Evolutionary conservation across 2,797 vertebrate genomes (phyloP).

Genomic region (Carcharodon carcharias): DNA sequence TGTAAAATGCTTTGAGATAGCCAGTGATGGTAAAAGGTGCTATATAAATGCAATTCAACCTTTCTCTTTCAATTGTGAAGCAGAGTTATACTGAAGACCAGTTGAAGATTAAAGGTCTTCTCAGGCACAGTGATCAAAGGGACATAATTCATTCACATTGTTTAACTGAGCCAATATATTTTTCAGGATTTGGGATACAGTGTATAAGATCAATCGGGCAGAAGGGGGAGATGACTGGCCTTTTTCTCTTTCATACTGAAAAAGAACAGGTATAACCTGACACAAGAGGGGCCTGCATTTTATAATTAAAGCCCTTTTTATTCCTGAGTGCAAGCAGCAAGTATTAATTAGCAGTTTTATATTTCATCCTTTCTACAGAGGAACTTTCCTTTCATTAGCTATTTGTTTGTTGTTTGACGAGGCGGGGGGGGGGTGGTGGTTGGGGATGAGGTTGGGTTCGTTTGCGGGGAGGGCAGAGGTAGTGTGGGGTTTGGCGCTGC

Average conservation of each 20-base stretch:
- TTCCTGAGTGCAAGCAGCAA: not conserved
- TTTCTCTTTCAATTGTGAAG: not conserved
- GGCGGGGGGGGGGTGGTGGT: not conserved
- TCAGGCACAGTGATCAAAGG: not conserved
- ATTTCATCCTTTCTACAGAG: not conserved
- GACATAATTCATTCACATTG: not conserved
- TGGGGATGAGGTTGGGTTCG: not conserved
- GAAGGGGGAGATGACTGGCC: not conserved
- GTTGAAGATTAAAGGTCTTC: not conserved
- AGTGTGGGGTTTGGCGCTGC: not conserved
- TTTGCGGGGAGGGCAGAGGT: not conserved
- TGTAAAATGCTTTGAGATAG: not conserved
- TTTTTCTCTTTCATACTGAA: not conserved
- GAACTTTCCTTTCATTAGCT: not conserved
- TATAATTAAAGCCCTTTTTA: not conserved
- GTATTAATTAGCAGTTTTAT: conserved; percentile 19
- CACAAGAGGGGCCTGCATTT: not conserved
- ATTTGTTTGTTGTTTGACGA: conserved; percentile 4
- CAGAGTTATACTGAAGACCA: not conserved
- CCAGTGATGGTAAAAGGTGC: not conserved
- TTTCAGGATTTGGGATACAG: not conserved
- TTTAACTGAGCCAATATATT: not conserved
- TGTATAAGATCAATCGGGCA: not conserved
- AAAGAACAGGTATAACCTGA: not conserved
- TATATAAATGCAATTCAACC: not conserved